Base-by-base conservation (phyloP, 2,888 invertebrate genomes). In the Drosophila ezoana region DNA sequence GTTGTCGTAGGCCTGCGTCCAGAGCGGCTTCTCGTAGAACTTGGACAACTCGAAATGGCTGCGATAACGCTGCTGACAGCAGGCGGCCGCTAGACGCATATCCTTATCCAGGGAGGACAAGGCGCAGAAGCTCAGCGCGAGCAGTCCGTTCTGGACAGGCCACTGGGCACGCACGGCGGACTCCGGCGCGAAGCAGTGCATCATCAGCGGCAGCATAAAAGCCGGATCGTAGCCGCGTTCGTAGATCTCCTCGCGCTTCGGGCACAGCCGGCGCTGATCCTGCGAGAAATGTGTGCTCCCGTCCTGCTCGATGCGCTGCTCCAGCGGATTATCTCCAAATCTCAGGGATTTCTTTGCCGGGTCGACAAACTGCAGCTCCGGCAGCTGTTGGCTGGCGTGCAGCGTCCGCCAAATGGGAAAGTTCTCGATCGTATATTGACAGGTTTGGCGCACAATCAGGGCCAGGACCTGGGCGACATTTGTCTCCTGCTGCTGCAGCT, bases 201-300 rank as follows among this genome's bases (percentile, higher is more conserved):
- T 94, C 90, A 98, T 94, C 10, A 97, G 90, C 0, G 97, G 96
- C 57, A 98, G 93, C 76, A 97, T 93, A 90, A 97, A 98, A 28
- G 95, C 93, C 1, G 98, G 96, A 92, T 98, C 98, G 83, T 98
- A 98, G 54, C 96, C 93, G 4, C 93, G 91, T 44, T 92, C 90
- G 54, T 86, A 88, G 18, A 90, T 48, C 13, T 81, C 78, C 0
- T 89, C 79, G 3, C 90, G 87, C 47, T 90, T 90, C 10, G 92
- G 91, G 38, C 90, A 92, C 20, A 91, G 48, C 2, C 91, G 91
- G 33, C 92, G 74, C 32, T 84, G 63, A 0, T 77, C 63, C 58
- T 88, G 77, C 0, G 67, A 44, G 35, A 91, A 90, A 3, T 81
- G 49, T 0, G 4, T 47, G 10, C 59, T 33, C 9, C 88, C n/a